These are phyloP conservation scores for Gadopsis marmoratus DNA, from an alignment of 2,797 vertebrate species.

Conservation along the genomic window DNA sequence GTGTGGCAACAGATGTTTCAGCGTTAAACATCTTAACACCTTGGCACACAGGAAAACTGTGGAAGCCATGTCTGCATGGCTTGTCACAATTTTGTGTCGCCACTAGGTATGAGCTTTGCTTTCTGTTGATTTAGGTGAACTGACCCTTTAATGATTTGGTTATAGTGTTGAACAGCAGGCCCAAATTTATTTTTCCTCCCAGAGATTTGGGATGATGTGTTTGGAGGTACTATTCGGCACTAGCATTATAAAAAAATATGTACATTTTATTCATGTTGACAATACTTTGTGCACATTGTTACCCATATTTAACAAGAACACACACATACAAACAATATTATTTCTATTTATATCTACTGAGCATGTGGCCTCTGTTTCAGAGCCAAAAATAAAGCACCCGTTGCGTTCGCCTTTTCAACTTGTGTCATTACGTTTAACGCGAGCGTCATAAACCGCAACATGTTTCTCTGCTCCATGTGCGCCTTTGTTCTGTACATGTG, in stretches of 20 bases:
- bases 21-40: neutral
- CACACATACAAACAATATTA: neutral
- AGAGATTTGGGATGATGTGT: neutral
- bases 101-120: neutral
- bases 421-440: conserved; percentile 39
- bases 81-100: no score
- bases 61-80: neutral
- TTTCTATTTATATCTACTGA: neutral
- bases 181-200: neutral
- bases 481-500: conserved; percentile 57
- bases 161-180: neutral
- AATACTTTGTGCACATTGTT: neutral
- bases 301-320: neutral
- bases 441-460: conserved; percentile 30
- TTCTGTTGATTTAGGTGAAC: neutral
- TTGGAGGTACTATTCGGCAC: neutral
- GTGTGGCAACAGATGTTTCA: neutral
- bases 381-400: conserved; percentile 15
- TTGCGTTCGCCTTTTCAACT: conserved; percentile 42
- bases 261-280: neutral
- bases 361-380: conserved; percentile 28
- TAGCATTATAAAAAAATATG: neutral
- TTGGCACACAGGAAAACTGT: no score
- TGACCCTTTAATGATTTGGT: neutral
- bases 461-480: conserved; percentile 14